phyloP scores from a whole-genome alignment of 2,888 invertebrate genomes.

The Charanyca ferruginea region DNA sequence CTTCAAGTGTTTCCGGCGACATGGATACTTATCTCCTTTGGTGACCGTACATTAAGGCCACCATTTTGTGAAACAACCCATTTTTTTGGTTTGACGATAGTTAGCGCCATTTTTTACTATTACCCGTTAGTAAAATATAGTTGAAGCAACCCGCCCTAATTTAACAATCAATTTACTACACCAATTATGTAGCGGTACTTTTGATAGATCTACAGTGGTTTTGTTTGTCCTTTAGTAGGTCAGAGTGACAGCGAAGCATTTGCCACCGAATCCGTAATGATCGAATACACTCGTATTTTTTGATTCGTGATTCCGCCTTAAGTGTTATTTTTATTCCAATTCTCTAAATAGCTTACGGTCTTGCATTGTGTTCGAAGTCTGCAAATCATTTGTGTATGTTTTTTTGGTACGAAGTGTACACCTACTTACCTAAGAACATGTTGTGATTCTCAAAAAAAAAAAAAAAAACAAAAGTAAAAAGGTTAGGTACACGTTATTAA shows the following conservation, averaged over 20 bases:
- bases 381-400: background rate
- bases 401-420: constrained; percentile 11
- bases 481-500: constrained; percentile 7
- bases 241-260: constrained; percentile 7
- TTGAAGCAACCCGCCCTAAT: no score
- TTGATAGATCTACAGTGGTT: constrained; percentile 22
- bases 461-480: constrained; percentile 15
- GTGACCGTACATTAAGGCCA: no score
- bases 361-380: no score
- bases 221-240: constrained; percentile 25
- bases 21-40: no score
- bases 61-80: no score
- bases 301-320: background rate
- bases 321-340: constrained; percentile 29
- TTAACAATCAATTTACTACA: constrained; percentile 14
- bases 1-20: no score
- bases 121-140: no score
- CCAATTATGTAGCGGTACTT: constrained; percentile 27
- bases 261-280: constrained; percentile 5
- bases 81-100: no score
- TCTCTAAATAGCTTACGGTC: background rate
- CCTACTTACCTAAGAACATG: background rate
- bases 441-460: constrained; percentile 8
- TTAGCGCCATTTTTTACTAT: no score
- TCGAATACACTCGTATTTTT: background rate